phyloP scores from a whole-genome alignment of 2,888 invertebrate species.

The Stegana nigrithorax region DNA sequence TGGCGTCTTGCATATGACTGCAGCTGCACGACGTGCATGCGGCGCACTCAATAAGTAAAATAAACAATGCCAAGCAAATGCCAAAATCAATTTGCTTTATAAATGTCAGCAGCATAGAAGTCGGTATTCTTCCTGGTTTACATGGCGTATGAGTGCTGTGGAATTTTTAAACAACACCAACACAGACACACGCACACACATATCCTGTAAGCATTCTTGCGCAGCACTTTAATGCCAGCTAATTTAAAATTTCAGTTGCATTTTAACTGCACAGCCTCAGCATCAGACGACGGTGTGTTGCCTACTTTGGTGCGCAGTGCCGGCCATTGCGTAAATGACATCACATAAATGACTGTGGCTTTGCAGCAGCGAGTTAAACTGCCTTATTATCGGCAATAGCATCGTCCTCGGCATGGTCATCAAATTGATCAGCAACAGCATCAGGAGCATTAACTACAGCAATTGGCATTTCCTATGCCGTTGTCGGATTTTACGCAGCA shows the following conservation, averaged over 20 bases:
- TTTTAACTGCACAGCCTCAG: background rate
- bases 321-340: background rate
- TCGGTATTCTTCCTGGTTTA: background rate
- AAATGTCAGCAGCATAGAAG: slow-evolving; percentile 32
- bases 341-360: background rate
- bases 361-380: background rate
- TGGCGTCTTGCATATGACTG: no score
- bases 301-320: background rate
- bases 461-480: no score
- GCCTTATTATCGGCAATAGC: no score
- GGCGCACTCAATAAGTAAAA: slow-evolving; percentile 40
- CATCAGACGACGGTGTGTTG: no score
- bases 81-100: slow-evolving; percentile 41
- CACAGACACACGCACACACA: background rate
- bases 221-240: no score
- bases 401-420: no score
- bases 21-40: no score
- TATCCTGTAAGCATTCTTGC: background rate
- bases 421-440: background rate
- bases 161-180: no score
- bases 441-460: background rate
- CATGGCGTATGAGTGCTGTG: no score
- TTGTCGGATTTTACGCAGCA: no score
- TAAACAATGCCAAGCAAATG: slow-evolving; percentile 43
- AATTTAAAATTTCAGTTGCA: background rate